Evolutionary conservation across 1,140 invertebrate genomes (phyloP), one percentile per base, ranked within the genome.

Genomic region (Orius laevigatus): DNA sequence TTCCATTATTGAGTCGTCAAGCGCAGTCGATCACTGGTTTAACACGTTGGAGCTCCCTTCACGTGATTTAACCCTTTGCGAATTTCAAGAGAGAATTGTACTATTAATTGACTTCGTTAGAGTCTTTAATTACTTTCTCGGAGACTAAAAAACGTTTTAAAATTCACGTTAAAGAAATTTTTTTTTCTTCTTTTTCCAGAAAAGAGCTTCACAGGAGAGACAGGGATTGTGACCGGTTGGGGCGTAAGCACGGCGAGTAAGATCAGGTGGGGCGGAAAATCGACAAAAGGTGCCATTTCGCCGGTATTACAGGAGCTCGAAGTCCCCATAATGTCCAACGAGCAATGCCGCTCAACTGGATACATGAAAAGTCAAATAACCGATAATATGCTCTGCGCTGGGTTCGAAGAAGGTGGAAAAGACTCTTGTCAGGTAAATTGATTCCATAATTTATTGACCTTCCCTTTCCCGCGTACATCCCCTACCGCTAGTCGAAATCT

Each of bases 331-430:
- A 64, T 84, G 43, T 75, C 79, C 0, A 83, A 84, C 53, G 60
- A 61, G 1, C 76, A 79, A 3, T 86, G 81, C 59, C 71, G 70
- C 5, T 66, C 72, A 36, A 76, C 72, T 2, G 75, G 69, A 34
- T 85, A 85, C 59, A 75, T 75, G 14, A 51, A 65, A 45, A 68
- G 66, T 3, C 72, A 74, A 46, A 85, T 91, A 49, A 86, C 84
- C 0, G 79, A 84, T 11, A 88, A 83, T 58, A 89, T 90, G 84
- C 50, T 91, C 25, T 91, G 86, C 59, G 86, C 86, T 6, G 86
- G 86, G 3, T 78, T 73, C 56, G 61, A 72, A 3, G 68, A 83
- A 34, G 86, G 86, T 15, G 68, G 68, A 45, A 81, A 80, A 55
- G 81, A 84, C 62, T 76, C 80, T 0, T 86, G 82, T 61, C 59